A percentile compares a stretch with the other conserved stretches of the same genome.
Conservation (phyloP, 30 jellyfish, hydroid and myxozoan species). For the Aurelia aurita region DNA sequence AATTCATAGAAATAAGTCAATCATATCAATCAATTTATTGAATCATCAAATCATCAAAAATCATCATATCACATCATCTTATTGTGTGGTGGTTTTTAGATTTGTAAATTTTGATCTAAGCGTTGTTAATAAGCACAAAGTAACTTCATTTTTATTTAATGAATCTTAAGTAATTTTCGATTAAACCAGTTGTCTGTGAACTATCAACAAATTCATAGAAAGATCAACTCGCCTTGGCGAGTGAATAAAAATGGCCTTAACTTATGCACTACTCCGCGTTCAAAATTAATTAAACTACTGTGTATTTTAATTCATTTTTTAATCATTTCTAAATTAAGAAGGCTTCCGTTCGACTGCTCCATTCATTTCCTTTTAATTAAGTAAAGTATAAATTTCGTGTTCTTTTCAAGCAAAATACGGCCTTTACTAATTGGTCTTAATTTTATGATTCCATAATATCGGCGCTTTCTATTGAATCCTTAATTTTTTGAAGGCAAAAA, state of each 20-base stretch:
- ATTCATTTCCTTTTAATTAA: slow-evolving; percentile 68
- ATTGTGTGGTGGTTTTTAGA: no score
- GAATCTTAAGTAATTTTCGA: no score
- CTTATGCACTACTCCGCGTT: slow-evolving; percentile 23
- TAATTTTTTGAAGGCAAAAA: slow-evolving; percentile 55
- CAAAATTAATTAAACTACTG: slow-evolving; percentile 57
- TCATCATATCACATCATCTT: no score
- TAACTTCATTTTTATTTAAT: no score
- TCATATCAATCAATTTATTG: no score
- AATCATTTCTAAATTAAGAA: slow-evolving; percentile 45
- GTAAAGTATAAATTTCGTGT: slow-evolving; percentile 67
- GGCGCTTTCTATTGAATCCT: slow-evolving; percentile 69
- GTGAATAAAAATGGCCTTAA: slow-evolving; percentile 20
- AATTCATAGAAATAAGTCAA: no score
- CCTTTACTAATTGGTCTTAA: slow-evolving; percentile 63
- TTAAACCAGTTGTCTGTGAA: background rate
- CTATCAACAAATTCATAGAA: slow-evolving; percentile 31
- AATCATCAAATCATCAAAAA: no score
- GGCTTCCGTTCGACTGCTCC: slow-evolving; percentile 69
- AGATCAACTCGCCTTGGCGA: slow-evolving; percentile 26
- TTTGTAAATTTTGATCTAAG: no score
- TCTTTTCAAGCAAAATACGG: slow-evolving; percentile 60
- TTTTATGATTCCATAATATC: slow-evolving; percentile 73
- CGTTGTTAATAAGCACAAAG: no score
- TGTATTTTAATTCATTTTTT: slow-evolving; percentile 58